phyloP scores from a whole-genome alignment of 2,797 vertebrate species.

The Sebastes melanostomus region DNA sequence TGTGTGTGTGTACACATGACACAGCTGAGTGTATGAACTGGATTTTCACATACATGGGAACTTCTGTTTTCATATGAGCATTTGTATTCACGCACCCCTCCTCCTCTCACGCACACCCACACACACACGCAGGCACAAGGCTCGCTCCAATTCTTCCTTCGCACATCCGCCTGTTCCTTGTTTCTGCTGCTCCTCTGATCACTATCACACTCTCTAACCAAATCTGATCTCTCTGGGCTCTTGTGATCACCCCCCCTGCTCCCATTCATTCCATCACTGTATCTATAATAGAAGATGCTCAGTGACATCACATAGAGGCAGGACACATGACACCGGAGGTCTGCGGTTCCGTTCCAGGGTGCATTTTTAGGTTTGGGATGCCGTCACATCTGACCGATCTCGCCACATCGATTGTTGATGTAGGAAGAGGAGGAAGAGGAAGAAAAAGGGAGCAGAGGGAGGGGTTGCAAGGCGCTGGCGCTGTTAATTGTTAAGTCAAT shows the following conservation, averaged over 20 bases:
- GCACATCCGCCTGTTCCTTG: conserved; percentile 56
- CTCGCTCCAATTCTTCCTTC: conserved; percentile 57
- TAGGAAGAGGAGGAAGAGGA: background rate
- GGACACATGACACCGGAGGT: conserved; percentile 32
- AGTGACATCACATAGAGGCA: conserved; percentile 24
- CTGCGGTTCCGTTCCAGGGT: conserved; percentile 16
- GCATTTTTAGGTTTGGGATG: conserved; percentile 22
- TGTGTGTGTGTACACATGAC: conserved; percentile 11
- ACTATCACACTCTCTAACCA: conserved; percentile 38
- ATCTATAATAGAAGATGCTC: conserved; percentile 31
- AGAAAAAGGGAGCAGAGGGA: background rate
- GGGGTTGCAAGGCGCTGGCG: conserved; percentile 15
- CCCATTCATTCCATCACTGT: conserved; percentile 3
- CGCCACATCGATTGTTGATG: conserved; percentile 11
- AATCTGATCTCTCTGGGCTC: conserved; percentile 39
- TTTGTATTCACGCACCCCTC: conserved; percentile 16
- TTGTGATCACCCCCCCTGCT: conserved; percentile 25
- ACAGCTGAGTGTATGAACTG: conserved; percentile 7
- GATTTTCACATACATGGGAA: conserved; percentile 14
- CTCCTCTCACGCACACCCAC: conserved; percentile 16
- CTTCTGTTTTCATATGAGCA: conserved; percentile 22
- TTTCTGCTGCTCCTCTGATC: conserved; percentile 55
- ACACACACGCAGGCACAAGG: conserved; percentile 37
- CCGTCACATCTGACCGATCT: conserved; percentile 26
- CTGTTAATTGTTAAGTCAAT: conserved; percentile 77